Evolutionary conservation across 2,888 invertebrate species (phyloP).

Genomic region (Opisthograptis luteolata): DNA sequence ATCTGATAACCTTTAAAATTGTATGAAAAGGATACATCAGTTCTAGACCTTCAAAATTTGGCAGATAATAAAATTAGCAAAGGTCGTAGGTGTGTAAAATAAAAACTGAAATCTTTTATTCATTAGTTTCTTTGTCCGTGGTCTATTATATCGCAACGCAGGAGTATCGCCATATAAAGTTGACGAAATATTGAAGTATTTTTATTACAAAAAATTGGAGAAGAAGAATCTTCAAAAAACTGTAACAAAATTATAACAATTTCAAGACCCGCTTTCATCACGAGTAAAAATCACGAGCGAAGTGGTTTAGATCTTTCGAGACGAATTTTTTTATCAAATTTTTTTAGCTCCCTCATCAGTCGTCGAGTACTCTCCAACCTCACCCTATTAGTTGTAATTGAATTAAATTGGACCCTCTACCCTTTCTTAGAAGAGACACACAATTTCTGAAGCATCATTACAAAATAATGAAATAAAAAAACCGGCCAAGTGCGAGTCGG

Average conservation of each 20-base stretch:
- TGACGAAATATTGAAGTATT: no score
- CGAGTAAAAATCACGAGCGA: background rate
- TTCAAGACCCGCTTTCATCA: background rate
- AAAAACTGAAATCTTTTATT: no score
- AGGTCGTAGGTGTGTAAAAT: no score
- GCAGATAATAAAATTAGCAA: background rate
- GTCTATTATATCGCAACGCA: no score
- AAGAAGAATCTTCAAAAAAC: no score
- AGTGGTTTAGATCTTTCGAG: slow-evolving; percentile 10
- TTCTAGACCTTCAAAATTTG: background rate
- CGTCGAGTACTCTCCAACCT: slow-evolving; percentile 30
- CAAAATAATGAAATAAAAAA: slow-evolving; percentile 10
- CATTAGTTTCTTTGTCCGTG: no score
- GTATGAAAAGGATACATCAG: background rate
- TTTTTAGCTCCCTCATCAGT: slow-evolving; percentile 34
- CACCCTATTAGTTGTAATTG: slow-evolving; percentile 43
- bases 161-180: no score
- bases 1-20: slow-evolving; percentile 9
- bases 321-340: slow-evolving; percentile 32
- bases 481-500: no score
- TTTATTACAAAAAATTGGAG: no score
- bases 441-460: slow-evolving; percentile 3
- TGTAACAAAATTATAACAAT: background rate
- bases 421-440: slow-evolving; percentile 38
- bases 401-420: slow-evolving; percentile 49